Conservation (phyloP, 1,140 invertebrate genomes). For the Cylas formicarius region DNA sequence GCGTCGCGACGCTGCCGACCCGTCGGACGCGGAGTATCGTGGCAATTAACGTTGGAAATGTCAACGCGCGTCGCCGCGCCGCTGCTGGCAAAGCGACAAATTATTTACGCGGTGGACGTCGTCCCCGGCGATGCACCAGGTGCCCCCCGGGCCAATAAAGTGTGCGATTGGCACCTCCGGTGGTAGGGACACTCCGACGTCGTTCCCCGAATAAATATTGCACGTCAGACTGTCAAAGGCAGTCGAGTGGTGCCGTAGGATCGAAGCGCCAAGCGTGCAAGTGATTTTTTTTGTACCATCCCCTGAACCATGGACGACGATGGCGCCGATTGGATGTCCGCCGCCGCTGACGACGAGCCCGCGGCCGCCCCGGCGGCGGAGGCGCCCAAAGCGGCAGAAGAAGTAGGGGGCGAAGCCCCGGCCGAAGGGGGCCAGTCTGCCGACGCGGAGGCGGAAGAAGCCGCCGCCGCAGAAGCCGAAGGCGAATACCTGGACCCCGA, state of each 20-base stretch:
- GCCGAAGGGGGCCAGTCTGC: slow-evolving; percentile 33
- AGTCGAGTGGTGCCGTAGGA: not conserved
- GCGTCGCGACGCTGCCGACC: too few relatives aligned
- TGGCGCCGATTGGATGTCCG: slow-evolving; percentile 20
- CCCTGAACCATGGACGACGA: slow-evolving; percentile 29
- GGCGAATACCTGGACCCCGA: slow-evolving; percentile 51
- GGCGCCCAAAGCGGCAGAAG: slow-evolving; percentile 35
- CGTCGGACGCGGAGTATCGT: too few relatives aligned
- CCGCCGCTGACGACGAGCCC: slow-evolving; percentile 40
- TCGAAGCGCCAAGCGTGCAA: not conserved
- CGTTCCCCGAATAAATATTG: not conserved
- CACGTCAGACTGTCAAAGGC: slow-evolving; percentile 6
- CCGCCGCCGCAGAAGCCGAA: slow-evolving; percentile 41
- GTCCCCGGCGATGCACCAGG: too few relatives aligned
- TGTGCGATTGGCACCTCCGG: too few relatives aligned
- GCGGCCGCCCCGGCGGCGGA: slow-evolving; percentile 14
- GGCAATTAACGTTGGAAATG: too few relatives aligned
- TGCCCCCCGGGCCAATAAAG: too few relatives aligned
- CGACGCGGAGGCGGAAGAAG: slow-evolving; percentile 29
- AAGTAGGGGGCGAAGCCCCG: slow-evolving; percentile 37
- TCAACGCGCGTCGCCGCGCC: too few relatives aligned
- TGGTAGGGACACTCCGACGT: not conserved
- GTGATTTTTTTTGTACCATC: not conserved
- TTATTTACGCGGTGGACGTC: too few relatives aligned
- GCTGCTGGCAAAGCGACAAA: too few relatives aligned